Evolutionary conservation across 2,888 invertebrate species (phyloP).

Genomic region (Eupeodes luniger): DNA sequence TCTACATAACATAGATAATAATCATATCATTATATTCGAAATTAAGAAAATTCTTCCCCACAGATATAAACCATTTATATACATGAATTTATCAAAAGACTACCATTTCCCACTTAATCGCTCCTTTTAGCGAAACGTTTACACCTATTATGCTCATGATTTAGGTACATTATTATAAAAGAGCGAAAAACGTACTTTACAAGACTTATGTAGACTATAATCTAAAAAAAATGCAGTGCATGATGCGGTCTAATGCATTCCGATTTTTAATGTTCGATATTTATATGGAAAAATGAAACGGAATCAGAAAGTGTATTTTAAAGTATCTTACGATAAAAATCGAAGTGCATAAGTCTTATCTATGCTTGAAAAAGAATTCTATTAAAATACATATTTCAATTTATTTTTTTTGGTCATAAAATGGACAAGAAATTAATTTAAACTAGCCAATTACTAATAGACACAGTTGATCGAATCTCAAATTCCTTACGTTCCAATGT

Average conservation of each 20-base stretch:
- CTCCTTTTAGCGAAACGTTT: constrained; percentile 60
- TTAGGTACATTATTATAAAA: not conserved
- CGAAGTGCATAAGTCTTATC: no score
- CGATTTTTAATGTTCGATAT: no score
- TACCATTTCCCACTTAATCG: constrained; percentile 46
- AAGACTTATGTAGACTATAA: not conserved
- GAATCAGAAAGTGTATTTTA: no score
- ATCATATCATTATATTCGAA: constrained; percentile 47
- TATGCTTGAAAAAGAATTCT: not conserved
- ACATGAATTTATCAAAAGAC: constrained; percentile 40
- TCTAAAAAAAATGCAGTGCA: not conserved
- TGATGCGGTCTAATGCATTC: no score
- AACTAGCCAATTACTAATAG: not conserved
- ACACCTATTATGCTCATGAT: constrained; percentile 5
- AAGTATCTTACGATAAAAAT: no score
- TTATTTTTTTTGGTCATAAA: not conserved
- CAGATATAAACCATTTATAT: constrained; percentile 17
- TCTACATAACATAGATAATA: constrained; percentile 46
- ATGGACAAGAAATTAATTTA: not conserved
- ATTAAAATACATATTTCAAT: not conserved
- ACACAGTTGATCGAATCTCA: not conserved
- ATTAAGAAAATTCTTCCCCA: constrained; percentile 29
- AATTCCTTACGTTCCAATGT: no score
- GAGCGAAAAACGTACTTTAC: not conserved
- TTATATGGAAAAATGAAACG: not conserved